Percentiles rank a stretch among this genome's conserved stretches.
phyloP scores from a whole-genome alignment of 2,113 vertebrate species.

The Pseudonaja textilis region DNA sequence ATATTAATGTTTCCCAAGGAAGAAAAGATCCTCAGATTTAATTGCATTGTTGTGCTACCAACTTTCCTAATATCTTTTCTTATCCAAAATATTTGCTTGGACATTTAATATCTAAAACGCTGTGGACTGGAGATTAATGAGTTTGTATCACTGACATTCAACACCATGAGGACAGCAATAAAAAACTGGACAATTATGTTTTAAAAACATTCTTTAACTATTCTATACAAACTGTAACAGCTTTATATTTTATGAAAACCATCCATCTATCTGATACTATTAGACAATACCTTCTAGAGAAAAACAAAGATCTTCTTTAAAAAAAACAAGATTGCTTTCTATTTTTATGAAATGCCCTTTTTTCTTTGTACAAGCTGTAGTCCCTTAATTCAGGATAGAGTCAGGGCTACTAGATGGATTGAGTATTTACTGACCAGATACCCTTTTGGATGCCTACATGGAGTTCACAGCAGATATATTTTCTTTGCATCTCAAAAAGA shows the following conservation, averaged over 20 bases:
- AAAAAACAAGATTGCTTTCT: neutral
- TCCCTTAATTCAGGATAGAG: neutral
- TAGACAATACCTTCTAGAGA: neutral
- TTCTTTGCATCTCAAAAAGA: neutral
- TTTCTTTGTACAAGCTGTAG: neutral
- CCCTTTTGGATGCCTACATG: neutral
- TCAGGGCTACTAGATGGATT: neutral
- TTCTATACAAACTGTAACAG: neutral
- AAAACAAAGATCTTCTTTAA: neutral
- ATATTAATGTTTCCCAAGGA: neutral
- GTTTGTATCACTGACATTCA: slow-evolving; percentile 1
- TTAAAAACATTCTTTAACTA: slow-evolving; percentile 6
- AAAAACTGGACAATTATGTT: slow-evolving; percentile 2
- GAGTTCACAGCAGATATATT: neutral
- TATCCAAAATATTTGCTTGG: neutral
- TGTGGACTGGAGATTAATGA: neutral
- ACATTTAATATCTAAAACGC: neutral
- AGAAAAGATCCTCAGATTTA: neutral
- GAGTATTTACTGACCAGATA: neutral
- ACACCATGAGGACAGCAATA: neutral
- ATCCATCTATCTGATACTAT: slow-evolving; percentile 1
- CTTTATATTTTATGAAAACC: neutral
- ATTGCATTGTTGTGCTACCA: neutral
- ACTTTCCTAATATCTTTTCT: neutral
- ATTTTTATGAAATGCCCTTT: neutral